Evolutionary conservation across 2,888 invertebrate genomes (phyloP).

Genomic region (Oscheius sp.): DNA sequence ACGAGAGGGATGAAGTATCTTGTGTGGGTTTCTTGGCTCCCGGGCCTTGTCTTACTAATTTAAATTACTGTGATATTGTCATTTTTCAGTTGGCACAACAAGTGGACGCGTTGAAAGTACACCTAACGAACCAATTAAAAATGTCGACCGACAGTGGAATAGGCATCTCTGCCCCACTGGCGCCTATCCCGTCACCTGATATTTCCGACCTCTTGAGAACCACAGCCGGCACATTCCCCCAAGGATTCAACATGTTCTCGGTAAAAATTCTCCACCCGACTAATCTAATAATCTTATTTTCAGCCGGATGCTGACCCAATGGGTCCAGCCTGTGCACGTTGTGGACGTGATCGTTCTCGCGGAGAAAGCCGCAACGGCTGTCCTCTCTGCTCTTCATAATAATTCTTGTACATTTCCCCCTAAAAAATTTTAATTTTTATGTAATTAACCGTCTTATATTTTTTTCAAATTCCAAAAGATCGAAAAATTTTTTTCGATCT

Average conservation of each 20-base stretch:
- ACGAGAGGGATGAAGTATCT: too few relatives aligned
- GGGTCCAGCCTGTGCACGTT: slow-evolving; percentile 53
- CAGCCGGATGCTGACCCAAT: slow-evolving; percentile 14
- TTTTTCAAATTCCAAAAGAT: slow-evolving; percentile 4
- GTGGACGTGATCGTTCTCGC: slow-evolving; percentile 53
- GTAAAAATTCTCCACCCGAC: slow-evolving; percentile 30
- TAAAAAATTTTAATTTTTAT: not conserved
- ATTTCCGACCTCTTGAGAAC: slow-evolving; percentile 39
- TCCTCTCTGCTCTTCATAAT: slow-evolving; percentile 28
- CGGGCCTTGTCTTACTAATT: too few relatives aligned
- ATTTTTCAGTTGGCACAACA: slow-evolving; percentile 31
- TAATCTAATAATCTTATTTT: not conserved
- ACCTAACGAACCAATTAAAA: slow-evolving; percentile 13
- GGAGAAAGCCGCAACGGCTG: slow-evolving; percentile 31
- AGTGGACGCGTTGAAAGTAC: slow-evolving; percentile 32
- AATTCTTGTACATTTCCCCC: slow-evolving; percentile 5
- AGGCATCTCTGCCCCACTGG: slow-evolving; percentile 21
- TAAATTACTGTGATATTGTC: not conserved
- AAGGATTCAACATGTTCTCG: slow-evolving; percentile 48
- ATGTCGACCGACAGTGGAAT: not conserved
- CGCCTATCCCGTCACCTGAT: slow-evolving; percentile 29
- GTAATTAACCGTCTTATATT: not conserved
- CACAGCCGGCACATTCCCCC: slow-evolving; percentile 35
- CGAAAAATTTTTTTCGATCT: slow-evolving; percentile 4
- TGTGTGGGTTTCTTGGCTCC: too few relatives aligned